Evolutionary conservation across 2,888 invertebrate genomes (phyloP).

Genomic region (Clepsis dumicolana): DNA sequence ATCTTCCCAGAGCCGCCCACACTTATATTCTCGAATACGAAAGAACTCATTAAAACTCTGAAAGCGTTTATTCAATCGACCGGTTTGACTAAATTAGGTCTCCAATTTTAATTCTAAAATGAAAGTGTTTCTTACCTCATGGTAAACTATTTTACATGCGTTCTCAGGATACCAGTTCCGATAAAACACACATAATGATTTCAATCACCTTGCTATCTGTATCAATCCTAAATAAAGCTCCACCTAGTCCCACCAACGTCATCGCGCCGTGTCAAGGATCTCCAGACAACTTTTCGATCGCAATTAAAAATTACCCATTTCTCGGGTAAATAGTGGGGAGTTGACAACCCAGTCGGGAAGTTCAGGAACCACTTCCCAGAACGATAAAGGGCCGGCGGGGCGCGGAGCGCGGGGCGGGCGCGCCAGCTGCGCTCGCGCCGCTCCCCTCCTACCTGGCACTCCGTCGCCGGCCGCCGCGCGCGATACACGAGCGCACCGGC

Average conservation of each 20-base stretch:
- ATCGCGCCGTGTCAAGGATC: slow-evolving; percentile 72
- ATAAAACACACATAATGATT: slow-evolving; percentile 32
- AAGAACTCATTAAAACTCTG: slow-evolving; percentile 19
- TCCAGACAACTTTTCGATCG: slow-evolving; percentile 69
- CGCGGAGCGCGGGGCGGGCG: slow-evolving; percentile 63
- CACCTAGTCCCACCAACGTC: slow-evolving; percentile 23
- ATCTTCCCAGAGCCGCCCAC: not conserved
- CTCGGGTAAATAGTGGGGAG: slow-evolving; percentile 58
- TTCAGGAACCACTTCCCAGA: slow-evolving; percentile 86
- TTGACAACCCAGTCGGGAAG: slow-evolving; percentile 80
- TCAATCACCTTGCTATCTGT: slow-evolving; percentile 41
- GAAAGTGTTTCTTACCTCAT: slow-evolving; percentile 28
- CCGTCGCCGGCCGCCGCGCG: slow-evolving; percentile 66
- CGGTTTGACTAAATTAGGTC: slow-evolving; percentile 25
- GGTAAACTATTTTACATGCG: slow-evolving; percentile 34
- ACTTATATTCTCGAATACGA: not conserved
- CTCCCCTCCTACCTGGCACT: slow-evolving; percentile 59
- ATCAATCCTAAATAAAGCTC: slow-evolving; percentile 37
- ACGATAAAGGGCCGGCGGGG: slow-evolving; percentile 80
- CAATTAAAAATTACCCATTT: slow-evolving; percentile 52
- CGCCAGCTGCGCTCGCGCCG: slow-evolving; percentile 82
- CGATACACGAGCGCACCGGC: slow-evolving; percentile 55
- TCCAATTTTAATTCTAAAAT: slow-evolving; percentile 29
- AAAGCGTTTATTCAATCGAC: slow-evolving; percentile 25
- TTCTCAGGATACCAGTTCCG: slow-evolving; percentile 43